phyloP scores from a whole-genome alignment of 2,888 invertebrate species.

The Lasioglossum figueresi region DNA sequence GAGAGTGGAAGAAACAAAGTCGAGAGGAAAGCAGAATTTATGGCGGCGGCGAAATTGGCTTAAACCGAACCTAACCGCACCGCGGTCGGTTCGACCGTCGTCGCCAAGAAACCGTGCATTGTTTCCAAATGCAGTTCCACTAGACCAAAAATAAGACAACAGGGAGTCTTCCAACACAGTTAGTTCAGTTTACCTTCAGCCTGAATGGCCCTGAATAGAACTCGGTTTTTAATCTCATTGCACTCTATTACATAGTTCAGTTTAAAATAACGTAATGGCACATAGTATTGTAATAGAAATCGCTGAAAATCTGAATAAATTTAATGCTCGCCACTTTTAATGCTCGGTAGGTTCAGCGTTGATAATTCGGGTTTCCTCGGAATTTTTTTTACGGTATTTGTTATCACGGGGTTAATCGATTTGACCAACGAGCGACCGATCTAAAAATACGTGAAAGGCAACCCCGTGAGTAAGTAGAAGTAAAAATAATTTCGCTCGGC shows the following conservation, averaged over 20 bases:
- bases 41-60: constrained; percentile 73
- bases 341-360: neutral
- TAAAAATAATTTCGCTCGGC: constrained; percentile 2
- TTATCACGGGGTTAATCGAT: neutral
- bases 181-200: neutral
- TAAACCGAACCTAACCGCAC: constrained; percentile 68
- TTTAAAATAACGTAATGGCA: too few relatives aligned
- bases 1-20: neutral
- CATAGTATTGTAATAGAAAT: too few relatives aligned
- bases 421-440: neutral
- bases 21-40: constrained; percentile 49
- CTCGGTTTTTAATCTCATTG: too few relatives aligned
- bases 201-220: too few relatives aligned
- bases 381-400: neutral
- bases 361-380: neutral
- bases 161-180: neutral
- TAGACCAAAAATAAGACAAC: neutral
- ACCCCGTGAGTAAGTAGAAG: neutral
- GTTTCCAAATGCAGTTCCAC: neutral
- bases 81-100: neutral
- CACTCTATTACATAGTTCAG: too few relatives aligned
- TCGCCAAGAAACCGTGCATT: constrained; percentile 31
- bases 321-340: neutral
- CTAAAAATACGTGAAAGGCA: neutral
- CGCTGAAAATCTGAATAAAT: too few relatives aligned